Conservation (phyloP, 2,888 invertebrate species). For the Lasioglossum lativentre region DNA sequence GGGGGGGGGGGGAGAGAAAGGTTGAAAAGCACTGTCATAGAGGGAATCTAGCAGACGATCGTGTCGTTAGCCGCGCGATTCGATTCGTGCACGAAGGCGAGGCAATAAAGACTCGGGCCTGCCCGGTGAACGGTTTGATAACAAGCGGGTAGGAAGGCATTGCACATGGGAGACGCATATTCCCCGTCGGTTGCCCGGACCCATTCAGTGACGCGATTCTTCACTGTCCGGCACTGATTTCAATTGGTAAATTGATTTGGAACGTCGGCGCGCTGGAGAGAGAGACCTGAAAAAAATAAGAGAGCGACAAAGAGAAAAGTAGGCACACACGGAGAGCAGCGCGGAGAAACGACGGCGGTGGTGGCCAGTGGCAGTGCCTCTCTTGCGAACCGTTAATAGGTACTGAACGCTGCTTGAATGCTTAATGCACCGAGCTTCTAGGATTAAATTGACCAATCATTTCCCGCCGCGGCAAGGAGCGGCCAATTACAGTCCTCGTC, state of each 20-base stretch:
- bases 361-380: slow-evolving; percentile 60
- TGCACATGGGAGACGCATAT: slow-evolving; percentile 62
- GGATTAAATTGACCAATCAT: slow-evolving; percentile 85
- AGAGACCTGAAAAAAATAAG: background rate
- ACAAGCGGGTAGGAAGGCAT: slow-evolving; percentile 57
- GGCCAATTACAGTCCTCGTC: slow-evolving; percentile 87
- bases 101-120: slow-evolving; percentile 56
- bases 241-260: slow-evolving; percentile 83
- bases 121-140: slow-evolving; percentile 74
- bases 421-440: slow-evolving; percentile 83
- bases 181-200: slow-evolving; percentile 67
- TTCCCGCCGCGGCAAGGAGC: slow-evolving; percentile 86
- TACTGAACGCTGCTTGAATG: slow-evolving; percentile 84
- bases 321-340: slow-evolving; percentile 42
- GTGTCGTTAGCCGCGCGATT: slow-evolving; percentile 55
- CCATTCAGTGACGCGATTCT: slow-evolving; percentile 73
- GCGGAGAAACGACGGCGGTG: slow-evolving; percentile 62
- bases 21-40: slow-evolving; percentile 52
- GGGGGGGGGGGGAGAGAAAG: background rate
- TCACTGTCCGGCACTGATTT: slow-evolving; percentile 80
- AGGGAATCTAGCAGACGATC: slow-evolving; percentile 43
- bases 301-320: slow-evolving; percentile 57
- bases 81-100: slow-evolving; percentile 59
- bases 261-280: slow-evolving; percentile 60
- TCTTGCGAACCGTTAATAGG: slow-evolving; percentile 81